Conservation (phyloP, 1,140 invertebrate species). For the Drosophila melanica region DNA sequence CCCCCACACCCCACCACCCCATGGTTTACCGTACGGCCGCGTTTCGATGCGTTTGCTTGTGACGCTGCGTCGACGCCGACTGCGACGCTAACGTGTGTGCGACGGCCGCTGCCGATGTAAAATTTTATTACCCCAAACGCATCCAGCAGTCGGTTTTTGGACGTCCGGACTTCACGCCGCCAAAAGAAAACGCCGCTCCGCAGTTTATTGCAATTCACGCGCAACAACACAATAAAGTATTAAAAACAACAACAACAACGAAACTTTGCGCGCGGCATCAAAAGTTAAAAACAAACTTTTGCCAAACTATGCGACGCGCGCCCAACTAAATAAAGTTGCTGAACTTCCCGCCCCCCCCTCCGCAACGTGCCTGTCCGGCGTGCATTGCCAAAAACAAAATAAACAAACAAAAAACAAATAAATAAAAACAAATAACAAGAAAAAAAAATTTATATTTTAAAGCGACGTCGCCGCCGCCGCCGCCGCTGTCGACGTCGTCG, state of each 20-base stretch:
- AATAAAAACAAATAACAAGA: slow-evolving; percentile 20
- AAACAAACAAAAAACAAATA: slow-evolving; percentile 5
- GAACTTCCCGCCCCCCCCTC: slow-evolving; percentile 2
- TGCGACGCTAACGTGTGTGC: slow-evolving; percentile 31
- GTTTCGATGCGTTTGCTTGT: slow-evolving; percentile 27
- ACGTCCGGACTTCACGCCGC: slow-evolving; percentile 79
- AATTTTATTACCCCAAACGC: slow-evolving; percentile 83
- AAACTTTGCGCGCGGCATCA: slow-evolving; percentile 47
- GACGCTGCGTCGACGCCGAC: slow-evolving; percentile 46
- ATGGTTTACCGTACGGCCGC: not conserved
- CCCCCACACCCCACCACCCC: not conserved
- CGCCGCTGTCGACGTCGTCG: slow-evolving; percentile 1
- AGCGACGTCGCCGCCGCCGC: slow-evolving; percentile 17
- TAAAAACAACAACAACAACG: slow-evolving; percentile 28
- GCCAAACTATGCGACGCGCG: slow-evolving; percentile 50
- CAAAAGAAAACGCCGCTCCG: slow-evolving; percentile 52
- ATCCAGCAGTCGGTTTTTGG: slow-evolving; percentile 81
- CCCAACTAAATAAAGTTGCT: slow-evolving; percentile 53
- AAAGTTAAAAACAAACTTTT: slow-evolving; percentile 55
- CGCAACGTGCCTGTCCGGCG: not conserved
- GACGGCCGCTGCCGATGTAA: slow-evolving; percentile 61
- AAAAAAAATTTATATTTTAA: slow-evolving; percentile 16
- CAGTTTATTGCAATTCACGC: slow-evolving; percentile 62
- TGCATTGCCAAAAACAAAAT: slow-evolving; percentile 22
- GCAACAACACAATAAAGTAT: slow-evolving; percentile 29